Conservation (phyloP, 23 tunicate genomes). For the Trididemnum clinides region DNA sequence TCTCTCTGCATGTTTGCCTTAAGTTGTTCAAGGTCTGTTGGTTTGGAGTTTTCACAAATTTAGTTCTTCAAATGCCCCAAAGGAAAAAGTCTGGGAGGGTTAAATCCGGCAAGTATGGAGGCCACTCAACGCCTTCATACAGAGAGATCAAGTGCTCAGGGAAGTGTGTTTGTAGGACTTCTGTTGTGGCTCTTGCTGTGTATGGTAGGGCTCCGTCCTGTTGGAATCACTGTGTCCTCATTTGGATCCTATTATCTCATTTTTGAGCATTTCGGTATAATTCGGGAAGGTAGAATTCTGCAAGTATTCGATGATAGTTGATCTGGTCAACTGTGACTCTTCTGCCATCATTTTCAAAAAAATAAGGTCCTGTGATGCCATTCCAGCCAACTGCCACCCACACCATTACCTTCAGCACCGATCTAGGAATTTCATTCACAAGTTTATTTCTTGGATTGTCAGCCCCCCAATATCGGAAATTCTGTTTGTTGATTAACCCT, state of each 20-base stretch:
- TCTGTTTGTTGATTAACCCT: too few species aligned
- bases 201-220: background rate
- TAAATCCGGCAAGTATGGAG: background rate
- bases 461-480: background rate
- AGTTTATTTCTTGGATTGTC: background rate
- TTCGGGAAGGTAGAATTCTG: background rate
- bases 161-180: background rate
- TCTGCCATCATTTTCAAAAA: background rate
- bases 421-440: background rate
- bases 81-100: background rate
- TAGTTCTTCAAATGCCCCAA: background rate
- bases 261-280: background rate
- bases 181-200: background rate
- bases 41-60: background rate
- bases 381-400: background rate
- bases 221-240: background rate
- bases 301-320: background rate
- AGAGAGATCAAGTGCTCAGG: background rate
- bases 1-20: background rate
- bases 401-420: background rate
- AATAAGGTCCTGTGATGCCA: too few species aligned
- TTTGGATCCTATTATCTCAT: background rate
- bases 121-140: background rate
- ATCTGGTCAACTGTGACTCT: background rate
- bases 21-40: background rate